Conservation (phyloP, 1,140 invertebrate genomes). For the Pseudobourletiella spinata region DNA sequence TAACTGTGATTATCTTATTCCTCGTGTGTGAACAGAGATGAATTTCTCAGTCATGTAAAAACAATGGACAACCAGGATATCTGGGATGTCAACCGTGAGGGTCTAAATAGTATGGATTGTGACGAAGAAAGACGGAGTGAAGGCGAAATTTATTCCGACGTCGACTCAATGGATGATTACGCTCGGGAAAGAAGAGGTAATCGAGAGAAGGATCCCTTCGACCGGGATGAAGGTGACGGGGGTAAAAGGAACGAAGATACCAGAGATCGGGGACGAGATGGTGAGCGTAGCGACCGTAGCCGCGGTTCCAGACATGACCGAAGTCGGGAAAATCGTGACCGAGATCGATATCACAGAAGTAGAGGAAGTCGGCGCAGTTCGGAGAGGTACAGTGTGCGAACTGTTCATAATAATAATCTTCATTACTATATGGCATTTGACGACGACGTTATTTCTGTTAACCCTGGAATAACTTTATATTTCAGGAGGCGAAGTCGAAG, state of each 20-base stretch:
- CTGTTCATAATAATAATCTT: too few species aligned
- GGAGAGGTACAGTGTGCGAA: conserved; percentile 26
- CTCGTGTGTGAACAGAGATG: too few species aligned
- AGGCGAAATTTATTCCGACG: conserved; percentile 15
- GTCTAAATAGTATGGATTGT: neutral
- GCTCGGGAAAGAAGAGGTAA: neutral
- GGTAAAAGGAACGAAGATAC: neutral
- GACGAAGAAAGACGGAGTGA: conserved; percentile 4
- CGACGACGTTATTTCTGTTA: neutral
- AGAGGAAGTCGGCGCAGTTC: conserved; percentile 33
- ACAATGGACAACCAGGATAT: neutral
- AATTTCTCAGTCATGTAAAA: too few species aligned
- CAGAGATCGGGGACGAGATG: neutral
- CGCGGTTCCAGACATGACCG: conserved; percentile 1
- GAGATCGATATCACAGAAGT: conserved; percentile 36
- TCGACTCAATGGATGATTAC: neutral
- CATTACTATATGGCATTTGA: conserved; percentile 9
- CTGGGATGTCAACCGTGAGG: neutral
- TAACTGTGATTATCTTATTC: too few species aligned
- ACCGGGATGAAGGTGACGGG: neutral
- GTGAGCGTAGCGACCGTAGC: neutral
- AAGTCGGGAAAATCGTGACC: conserved; percentile 19
- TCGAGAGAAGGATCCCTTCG: neutral
- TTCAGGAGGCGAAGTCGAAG: conserved; percentile 1
- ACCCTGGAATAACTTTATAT: neutral